Conservation (phyloP, 2,888 invertebrate genomes). For the Oxytorus armatus region DNA sequence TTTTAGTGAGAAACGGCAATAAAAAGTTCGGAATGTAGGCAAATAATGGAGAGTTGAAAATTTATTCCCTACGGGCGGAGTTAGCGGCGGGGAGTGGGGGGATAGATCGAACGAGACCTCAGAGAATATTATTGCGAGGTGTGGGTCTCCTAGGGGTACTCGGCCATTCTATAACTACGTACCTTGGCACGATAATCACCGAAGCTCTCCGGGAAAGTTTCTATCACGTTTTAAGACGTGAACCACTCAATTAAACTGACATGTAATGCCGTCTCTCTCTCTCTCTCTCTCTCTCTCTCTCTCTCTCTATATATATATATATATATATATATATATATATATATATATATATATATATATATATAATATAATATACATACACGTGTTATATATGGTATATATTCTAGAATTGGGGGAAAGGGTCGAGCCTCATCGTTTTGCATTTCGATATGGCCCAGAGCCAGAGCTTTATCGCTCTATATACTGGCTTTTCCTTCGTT, state of each 20-base stretch:
- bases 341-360: slow-evolving; percentile 13
- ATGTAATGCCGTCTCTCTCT: slow-evolving; percentile 69
- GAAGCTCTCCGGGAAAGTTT: slow-evolving; percentile 35
- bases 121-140: slow-evolving; percentile 33
- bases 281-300: no score
- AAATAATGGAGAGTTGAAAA: slow-evolving; percentile 30
- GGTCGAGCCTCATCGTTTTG: slow-evolving; percentile 72
- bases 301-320: no score
- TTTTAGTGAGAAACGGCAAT: slow-evolving; percentile 40
- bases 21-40: slow-evolving; percentile 53
- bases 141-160: slow-evolving; percentile 1
- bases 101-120: neutral
- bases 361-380: slow-evolving; percentile 6
- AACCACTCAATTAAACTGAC: slow-evolving; percentile 78
- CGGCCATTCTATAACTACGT: slow-evolving; percentile 22
- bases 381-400: no score
- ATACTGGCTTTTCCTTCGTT: slow-evolving; percentile 22
- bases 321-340: slow-evolving; percentile 12
- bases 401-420: slow-evolving; percentile 3
- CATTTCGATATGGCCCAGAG: slow-evolving; percentile 77
- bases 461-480: slow-evolving; percentile 66
- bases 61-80: neutral
- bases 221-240: slow-evolving; percentile 67
- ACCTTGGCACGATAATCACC: slow-evolving; percentile 45
- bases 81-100: slow-evolving; percentile 59